Base-by-base conservation (phyloP, 2,113 vertebrate species). In the Megaceryle maxima region DNA sequence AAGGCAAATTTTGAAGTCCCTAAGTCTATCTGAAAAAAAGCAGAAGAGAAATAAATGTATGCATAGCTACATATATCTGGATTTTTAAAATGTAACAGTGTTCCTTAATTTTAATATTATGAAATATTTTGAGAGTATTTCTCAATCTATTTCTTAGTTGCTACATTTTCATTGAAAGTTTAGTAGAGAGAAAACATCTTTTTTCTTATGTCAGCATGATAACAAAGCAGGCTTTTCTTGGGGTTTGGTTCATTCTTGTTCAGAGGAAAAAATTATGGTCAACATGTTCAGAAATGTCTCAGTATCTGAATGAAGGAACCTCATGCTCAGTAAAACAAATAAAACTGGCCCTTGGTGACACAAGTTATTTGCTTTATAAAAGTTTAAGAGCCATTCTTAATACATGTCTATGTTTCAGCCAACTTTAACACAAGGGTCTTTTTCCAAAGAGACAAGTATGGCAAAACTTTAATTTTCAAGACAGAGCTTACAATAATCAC, bases 361-460 rank as follows among this genome's bases (percentile, higher is more conserved):
- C 7, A 79, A 39, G 4, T 66, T 1, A 70, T 84, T 74, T 83
- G 14, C 13, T 84, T 67, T 67, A 55, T 35, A n/a, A 53, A 86
- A 5, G 53, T 11, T 69, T 83, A 50, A 77, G 84, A 43, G 6
- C 3, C 37, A n/a, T n/a, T 63, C 16, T 73, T n/a, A 50, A 78
- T 29, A 43, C 3, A 28, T 2, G 2, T 21, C 28, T 19, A 80
- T 8, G 8, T 73, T 88, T 83, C 83, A 66, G 22, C 6, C 26
- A 66, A 25, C 21, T 44, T 25, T 4, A 59, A 15, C 0, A 0
- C 1, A 2, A 88, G 6, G 20, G 44, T 63, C 19, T 37, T 53
- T 44, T 83, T 69, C 37, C 25, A 83, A 81, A 78, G n/a, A 57
- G 33, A 2, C 19, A 82, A 44, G 7, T 44, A 21, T 20, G 28